Evolutionary conservation across 2,113 vertebrate genomes (phyloP), one percentile per base, ranked within the genome.

Genomic region (Halcyon malimbica): DNA sequence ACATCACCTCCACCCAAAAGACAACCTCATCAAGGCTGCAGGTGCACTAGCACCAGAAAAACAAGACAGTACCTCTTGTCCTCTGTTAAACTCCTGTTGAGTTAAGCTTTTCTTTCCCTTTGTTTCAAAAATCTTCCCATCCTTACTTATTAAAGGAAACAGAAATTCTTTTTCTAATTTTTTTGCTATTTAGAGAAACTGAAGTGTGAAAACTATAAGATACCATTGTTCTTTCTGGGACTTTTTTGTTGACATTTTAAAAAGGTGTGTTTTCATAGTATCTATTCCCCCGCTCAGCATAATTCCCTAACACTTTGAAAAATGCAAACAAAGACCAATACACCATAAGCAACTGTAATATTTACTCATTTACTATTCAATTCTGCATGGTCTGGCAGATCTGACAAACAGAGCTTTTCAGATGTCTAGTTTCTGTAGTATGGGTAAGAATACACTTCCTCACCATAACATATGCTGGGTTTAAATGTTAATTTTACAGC

Each of bases 341-440:
- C 23, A 44, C 9, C 4, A 2, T 76, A 83, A 63, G 29, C 3
- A 6, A 69, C 1, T 8, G 35, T 50, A 68, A 76, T 11, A 63
- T 12, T 56, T 11, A 41, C 16, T 56, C 53, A 28, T 53, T 53
- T 26, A 57, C 16, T 54, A 17, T 50, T 82, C 44, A 68, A 35
- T 95, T 96, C 81, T 96, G 77, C 44, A 86, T 82, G 24, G 51
- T 77, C 62, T 82, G 73, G 73, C 56, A 84, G 46, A 71, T 70
- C 53, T 87, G 50, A 73, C 53, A 87, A 57, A n/a, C 77, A 93
- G 28, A 33, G 24, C 25, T 94, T 96, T 87, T 87, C 87, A 96
- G 89, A 90, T 94, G 84, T 76, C 86, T 76, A 18, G 57, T 91
- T 89, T 87, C 5, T 41, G 53, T 35, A 73, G n/a, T 26, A 83